These are phyloP conservation scores for Tinea semifulvella DNA, from an alignment of 2,888 invertebrate genomes.

Conservation along the genomic window DNA sequence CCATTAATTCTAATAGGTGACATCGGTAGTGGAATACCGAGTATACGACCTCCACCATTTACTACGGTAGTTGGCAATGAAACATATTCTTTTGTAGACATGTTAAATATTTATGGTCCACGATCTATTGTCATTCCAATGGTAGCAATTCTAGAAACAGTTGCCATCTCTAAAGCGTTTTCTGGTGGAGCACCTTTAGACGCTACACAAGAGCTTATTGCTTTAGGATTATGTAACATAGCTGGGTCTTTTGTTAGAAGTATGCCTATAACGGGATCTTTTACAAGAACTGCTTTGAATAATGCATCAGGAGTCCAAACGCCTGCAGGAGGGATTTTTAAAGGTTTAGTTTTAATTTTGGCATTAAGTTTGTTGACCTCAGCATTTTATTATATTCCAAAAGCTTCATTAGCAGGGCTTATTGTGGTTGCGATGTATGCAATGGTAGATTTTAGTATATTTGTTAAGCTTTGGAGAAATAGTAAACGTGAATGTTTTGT, in stretches of 20 bases:
- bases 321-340: conserved; percentile 81
- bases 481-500: conserved; percentile 69
- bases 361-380: conserved; percentile 83
- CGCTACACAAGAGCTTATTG: conserved; percentile 92
- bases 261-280: conserved; percentile 89
- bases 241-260: conserved; percentile 84
- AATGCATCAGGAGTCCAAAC: conserved; percentile 90
- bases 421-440: conserved; percentile 90
- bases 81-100: conserved; percentile 68
- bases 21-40: conserved; percentile 75
- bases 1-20: conserved; percentile 74
- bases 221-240: conserved; percentile 85
- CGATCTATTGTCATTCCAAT: conserved; percentile 71
- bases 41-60: conserved; percentile 73
- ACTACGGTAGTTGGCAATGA: conserved; percentile 66
- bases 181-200: conserved; percentile 81
- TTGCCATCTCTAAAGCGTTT: conserved; percentile 81
- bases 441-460: conserved; percentile 78
- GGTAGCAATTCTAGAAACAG: conserved; percentile 74
- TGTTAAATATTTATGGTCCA: conserved; percentile 69
- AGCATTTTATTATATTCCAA: conserved; percentile 86
- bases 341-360: conserved; percentile 77
- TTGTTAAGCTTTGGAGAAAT: conserved; percentile 75
- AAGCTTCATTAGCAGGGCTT: conserved; percentile 85
- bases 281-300: conserved; percentile 90